phyloP scores from a whole-genome alignment of 35 echinoderm and acorn worm species.

The Diadema setosum region DNA sequence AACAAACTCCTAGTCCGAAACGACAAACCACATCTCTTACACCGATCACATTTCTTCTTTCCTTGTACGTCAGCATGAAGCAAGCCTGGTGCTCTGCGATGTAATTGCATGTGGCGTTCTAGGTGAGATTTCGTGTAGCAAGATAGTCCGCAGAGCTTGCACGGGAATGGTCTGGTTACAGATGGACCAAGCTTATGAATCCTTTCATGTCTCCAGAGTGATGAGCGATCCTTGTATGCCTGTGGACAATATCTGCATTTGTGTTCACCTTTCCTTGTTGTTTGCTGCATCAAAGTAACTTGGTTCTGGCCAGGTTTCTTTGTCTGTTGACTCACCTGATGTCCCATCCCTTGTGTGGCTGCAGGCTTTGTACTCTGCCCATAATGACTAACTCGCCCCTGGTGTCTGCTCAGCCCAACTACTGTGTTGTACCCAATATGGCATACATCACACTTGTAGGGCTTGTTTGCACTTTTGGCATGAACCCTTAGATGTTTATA shows the following conservation, averaged over 20 bases:
- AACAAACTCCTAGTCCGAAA: not conserved
- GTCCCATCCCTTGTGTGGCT: too few relatives aligned
- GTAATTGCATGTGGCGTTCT: not conserved
- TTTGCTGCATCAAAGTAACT: not conserved
- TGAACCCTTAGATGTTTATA: not conserved
- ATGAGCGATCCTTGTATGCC: not conserved
- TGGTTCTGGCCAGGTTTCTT: not conserved
- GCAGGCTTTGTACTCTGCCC: too few relatives aligned
- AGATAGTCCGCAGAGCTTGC: not conserved
- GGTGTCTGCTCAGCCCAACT: not conserved
- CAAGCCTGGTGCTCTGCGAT: not conserved
- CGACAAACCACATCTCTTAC: constrained; percentile 1
- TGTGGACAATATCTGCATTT: not conserved
- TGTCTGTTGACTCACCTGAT: too few relatives aligned
- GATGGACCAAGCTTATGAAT: not conserved
- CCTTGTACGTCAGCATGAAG: not conserved
- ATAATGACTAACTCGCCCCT: not conserved
- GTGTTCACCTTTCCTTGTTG: not conserved
- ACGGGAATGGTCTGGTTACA: not conserved
- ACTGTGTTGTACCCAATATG: not conserved
- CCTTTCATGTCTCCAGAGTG: constrained; percentile 12
- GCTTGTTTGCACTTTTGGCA: constrained; percentile 11
- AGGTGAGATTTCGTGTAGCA: not conserved
- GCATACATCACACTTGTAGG: not conserved
- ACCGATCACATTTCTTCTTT: not conserved